Percentiles rank a stretch among this genome's conserved stretches.
Evolutionary conservation across 2,113 vertebrate genomes (phyloP).

Genomic region (Coreoperca whiteheadi): DNA sequence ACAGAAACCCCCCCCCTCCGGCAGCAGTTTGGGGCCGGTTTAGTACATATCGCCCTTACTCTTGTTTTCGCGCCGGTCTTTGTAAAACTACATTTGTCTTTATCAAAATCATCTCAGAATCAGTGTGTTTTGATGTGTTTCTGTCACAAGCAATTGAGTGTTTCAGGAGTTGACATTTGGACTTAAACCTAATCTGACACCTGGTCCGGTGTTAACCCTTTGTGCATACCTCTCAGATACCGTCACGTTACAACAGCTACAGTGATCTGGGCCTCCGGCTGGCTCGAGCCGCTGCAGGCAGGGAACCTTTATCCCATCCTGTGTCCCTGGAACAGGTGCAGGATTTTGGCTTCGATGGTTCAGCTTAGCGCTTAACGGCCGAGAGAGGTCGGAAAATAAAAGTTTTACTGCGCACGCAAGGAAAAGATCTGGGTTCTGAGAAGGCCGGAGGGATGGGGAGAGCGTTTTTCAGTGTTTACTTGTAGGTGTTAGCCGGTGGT

Average conservation of each 20-base stretch:
- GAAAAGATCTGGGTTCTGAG: constrained; percentile 18
- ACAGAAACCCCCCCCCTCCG: too few relatives aligned
- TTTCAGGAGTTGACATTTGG: constrained; percentile 56
- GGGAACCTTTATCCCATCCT: constrained; percentile 64
- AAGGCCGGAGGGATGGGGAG: neutral
- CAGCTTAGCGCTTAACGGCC: constrained; percentile 33
- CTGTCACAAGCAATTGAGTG: neutral
- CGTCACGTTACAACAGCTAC: constrained; percentile 72
- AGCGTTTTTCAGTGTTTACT: neutral
- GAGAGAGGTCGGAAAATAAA: constrained; percentile 14
- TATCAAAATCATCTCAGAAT: neutral
- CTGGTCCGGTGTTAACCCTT: constrained; percentile 59
- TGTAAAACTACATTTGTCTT: neutral
- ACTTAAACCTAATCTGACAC: constrained; percentile 52
- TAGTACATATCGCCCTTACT: neutral
- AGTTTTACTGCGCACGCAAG: constrained; percentile 12
- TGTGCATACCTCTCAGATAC: constrained; percentile 65
- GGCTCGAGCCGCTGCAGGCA: constrained; percentile 47
- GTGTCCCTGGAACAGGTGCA: constrained; percentile 78
- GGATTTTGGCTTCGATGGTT: constrained; percentile 65
- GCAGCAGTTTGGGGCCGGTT: neutral
- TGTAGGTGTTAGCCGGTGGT: neutral
- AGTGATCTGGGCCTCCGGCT: constrained; percentile 53
- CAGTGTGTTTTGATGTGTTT: neutral
- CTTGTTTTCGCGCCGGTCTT: neutral